Conservation (phyloP, 2,113 vertebrate species). For the Calyptommatus sinebrachiatus region DNA sequence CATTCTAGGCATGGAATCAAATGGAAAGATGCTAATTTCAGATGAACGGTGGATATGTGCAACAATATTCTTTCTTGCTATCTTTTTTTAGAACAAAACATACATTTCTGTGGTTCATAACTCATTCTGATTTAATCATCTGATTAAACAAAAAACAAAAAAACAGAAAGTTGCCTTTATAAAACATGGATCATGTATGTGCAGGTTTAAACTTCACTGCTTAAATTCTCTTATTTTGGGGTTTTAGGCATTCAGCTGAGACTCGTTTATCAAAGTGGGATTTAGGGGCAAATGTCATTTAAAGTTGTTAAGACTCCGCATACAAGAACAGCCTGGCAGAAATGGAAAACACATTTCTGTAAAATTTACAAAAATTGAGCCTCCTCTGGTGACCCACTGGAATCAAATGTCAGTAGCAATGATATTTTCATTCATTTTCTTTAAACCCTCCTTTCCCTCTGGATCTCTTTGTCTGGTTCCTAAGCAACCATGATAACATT, state of each 20-base stretch:
- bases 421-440: constrained; percentile 66
- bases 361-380: constrained; percentile 48
- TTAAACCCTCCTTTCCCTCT: constrained; percentile 53
- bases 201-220: constrained; percentile 28
- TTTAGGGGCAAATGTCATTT: constrained; percentile 40
- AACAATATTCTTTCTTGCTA: neutral
- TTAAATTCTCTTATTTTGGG: constrained; percentile 4
- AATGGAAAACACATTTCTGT: constrained; percentile 53
- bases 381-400: constrained; percentile 49
- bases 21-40: accelerated
- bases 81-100: neutral
- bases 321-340: constrained; percentile 39
- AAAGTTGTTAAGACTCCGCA: constrained; percentile 35
- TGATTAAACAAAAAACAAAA: neutral
- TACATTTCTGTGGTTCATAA: constrained; percentile 21
- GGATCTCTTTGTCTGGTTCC: constrained; percentile 66
- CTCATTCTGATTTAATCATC: neutral
- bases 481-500: constrained; percentile 66
- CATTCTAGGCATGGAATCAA: constrained; percentile 31
- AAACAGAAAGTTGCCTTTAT: constrained; percentile 22
- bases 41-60: constrained; percentile 20
- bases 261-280: constrained; percentile 25
- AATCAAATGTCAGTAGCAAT: constrained; percentile 58
- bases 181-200: constrained; percentile 10
- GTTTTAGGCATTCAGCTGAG: constrained; percentile 23